Percentiles rank a stretch among this genome's conserved stretches.
These are phyloP conservation scores for Bovichtus variegatus DNA, from an alignment of 2,797 vertebrate species.

Conservation along the genomic window DNA sequence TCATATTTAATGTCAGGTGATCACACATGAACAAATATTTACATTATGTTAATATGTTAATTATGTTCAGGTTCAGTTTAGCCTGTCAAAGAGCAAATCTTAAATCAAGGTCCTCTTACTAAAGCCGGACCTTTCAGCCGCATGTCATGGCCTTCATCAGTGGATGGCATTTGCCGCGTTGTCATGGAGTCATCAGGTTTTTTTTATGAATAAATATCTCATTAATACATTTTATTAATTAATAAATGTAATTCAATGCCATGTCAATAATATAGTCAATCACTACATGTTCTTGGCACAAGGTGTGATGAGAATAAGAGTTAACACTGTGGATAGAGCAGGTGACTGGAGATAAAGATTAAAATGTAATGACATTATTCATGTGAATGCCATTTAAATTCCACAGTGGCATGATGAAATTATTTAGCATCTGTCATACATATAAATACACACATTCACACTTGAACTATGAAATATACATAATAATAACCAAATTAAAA, in stretches of 20 bases:
- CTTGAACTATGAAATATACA: neutral
- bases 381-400: conserved; percentile 35
- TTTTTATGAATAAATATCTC: neutral
- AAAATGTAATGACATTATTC: conserved; percentile 48
- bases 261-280: neutral
- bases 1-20: neutral
- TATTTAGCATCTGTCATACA: conserved; percentile 37
- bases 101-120: neutral
- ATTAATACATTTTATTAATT: neutral
- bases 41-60: neutral
- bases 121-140: neutral
- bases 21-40: neutral
- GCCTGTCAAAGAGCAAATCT: too few relatives aligned
- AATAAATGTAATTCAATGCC: neutral
- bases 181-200: neutral
- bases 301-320: conserved; percentile 9
- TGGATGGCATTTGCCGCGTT: neutral
- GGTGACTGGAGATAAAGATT: conserved; percentile 27
- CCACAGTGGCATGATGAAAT: conserved; percentile 16
- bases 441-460: conserved; percentile 1
- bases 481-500: conserved; percentile 3
- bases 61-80: neutral
- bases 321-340: neutral
- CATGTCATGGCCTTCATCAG: neutral
- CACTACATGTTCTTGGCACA: neutral